Base-by-base conservation (phyloP, 2,888 invertebrate genomes). In the Adelognathus sp. region DNA sequence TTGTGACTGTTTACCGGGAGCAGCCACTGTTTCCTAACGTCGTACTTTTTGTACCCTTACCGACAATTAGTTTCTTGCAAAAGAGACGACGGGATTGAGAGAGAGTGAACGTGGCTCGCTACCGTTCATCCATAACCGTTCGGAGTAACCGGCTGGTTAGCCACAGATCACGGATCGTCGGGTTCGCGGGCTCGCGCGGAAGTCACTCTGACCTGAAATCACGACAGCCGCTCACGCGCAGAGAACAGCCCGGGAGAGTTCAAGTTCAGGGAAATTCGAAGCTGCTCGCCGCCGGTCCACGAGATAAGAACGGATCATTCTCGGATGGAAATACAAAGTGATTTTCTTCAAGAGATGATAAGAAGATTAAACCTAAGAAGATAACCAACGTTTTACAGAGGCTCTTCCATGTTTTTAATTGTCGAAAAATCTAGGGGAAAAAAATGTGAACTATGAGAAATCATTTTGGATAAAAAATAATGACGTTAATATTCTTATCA, bases 91-190 rank as follows among this genome's bases (percentile, higher is more conserved):
- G 6, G 33, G 14, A 11, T 54, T n/a, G 16, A 18, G 11, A 58
- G 77, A 56, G 80, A 44, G 71, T 58, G 39, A 46, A 50, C 36
- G 33, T 44, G 54, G 44, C 75, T 82, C 75, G 87, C 88, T 87
- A 88, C 88, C 84, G 88, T 89, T 89, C 87, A 86, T 85, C 87
- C 88, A 86, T 87, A 87, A 88, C 86, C 83, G 80, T 83, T 83
- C 81, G 83, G 78, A 81, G 83, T 82, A 78, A 76, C n/a, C n/a
- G n/a, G n/a, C n/a, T n/a, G n/a, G n/a, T n/a, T 81, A 67, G 76
- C 80, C 70, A 69, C 74, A 74, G 78, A 83, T 83, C 60, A 72
- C 56, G 69, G 58, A 58, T 70, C 27, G 41, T 36, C 44, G 64
- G 70, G 75, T 71, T 80, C 80, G 79, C 82, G 31, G 75, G 78